Conservation (phyloP, 2,113 vertebrate genomes). For the Catharus minimus region DNA sequence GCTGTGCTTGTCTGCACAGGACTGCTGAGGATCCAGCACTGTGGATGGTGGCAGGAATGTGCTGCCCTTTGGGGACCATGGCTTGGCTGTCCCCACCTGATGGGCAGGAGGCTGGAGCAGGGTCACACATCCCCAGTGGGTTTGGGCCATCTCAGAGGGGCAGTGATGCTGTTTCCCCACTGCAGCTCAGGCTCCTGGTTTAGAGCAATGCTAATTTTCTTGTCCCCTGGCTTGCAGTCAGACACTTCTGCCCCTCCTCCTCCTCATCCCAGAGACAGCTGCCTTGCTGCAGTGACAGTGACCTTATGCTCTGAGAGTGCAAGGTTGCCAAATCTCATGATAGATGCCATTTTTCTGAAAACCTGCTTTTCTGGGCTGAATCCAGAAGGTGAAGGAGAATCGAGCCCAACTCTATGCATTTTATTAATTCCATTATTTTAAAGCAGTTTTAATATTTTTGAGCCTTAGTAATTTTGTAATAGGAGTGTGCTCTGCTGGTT, state of each 20-base stretch:
- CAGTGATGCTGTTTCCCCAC: not conserved
- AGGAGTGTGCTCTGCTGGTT: rapidly evolving
- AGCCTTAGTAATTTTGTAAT: not conserved
- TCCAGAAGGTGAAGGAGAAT: not conserved
- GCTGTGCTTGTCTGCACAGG: not conserved
- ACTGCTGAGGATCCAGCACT: not conserved
- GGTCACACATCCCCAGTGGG: rapidly evolving
- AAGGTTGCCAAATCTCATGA: not conserved
- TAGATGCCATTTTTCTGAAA: conserved; percentile 1
- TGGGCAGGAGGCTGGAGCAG: rapidly evolving
- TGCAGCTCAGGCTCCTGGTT: rapidly evolving
- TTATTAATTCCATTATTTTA: not conserved
- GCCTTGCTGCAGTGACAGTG: not conserved
- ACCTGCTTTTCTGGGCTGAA: not conserved
- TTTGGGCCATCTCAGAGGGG: not conserved
- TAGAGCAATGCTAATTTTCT: not conserved
- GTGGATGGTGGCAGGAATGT: not conserved
- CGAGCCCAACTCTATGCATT: not conserved
- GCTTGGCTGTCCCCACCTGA: not conserved
- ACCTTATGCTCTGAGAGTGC: not conserved
- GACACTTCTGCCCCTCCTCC: not conserved
- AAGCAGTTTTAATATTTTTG: not conserved
- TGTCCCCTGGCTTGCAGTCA: rapidly evolving
- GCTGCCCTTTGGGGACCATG: not conserved
- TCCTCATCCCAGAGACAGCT: not conserved